Conservation (phyloP, 2,888 invertebrate species). For the Aquatica leii region DNA sequence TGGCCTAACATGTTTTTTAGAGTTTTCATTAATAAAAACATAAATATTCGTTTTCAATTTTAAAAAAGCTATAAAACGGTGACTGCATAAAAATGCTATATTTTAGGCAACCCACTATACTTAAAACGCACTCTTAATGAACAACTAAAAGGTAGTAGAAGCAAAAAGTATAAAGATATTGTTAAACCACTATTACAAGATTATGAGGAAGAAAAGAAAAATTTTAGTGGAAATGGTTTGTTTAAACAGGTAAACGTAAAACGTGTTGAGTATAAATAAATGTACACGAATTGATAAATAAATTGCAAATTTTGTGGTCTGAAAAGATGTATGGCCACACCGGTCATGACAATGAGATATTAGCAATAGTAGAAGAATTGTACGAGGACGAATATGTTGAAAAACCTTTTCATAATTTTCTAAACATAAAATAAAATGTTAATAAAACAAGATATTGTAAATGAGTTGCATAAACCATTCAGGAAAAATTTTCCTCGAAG, state of each 20-base stretch:
- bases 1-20: no score
- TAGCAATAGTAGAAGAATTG: conserved; percentile 51
- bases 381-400: conserved; percentile 27
- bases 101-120: no score
- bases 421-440: neutral
- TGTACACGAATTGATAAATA: conserved; percentile 46
- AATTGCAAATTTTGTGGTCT: conserved; percentile 47
- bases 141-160: neutral
- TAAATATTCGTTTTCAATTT: no score
- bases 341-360: conserved; percentile 50
- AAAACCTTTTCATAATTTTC: conserved; percentile 24
- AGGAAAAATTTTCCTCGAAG: conserved; percentile 48
- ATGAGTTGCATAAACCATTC: conserved; percentile 51
- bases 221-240: no score
- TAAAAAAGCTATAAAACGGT: no score
- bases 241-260: no score
- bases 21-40: no score
- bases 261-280: conserved; percentile 31
- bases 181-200: neutral
- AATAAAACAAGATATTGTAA: conserved; percentile 9
- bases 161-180: neutral
- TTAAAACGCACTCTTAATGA: no score
- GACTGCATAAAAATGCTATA: no score
- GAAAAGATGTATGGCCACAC: conserved; percentile 48
- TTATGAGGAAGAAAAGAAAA: no score